Evolutionary conservation across 2,113 vertebrate genomes (phyloP), one percentile per base, ranked within the genome.

Genomic region (Corythornis cristatus): DNA sequence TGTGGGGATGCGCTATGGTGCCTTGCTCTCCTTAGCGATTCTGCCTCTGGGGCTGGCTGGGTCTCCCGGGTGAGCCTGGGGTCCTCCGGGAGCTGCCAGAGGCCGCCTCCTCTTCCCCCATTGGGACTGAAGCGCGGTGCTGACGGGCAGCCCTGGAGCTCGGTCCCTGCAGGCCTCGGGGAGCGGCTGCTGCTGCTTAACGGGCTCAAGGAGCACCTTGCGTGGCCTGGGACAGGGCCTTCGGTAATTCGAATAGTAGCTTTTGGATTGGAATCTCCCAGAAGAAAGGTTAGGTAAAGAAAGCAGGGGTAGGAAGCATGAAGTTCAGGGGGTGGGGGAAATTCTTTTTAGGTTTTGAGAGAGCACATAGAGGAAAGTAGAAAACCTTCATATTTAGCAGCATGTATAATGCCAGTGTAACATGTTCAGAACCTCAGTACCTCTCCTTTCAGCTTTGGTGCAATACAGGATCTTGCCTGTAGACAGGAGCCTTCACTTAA

Each of bases 241-340:
- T 75, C 1, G 4, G 0, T 31, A 4, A 13, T 9, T 51, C 12
- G 6, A 6, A 5, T 26, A 9, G 31, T 6, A 1, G 31, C 15
- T 50, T 10, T 8, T 35, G 64, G 42, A 5, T 46, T 70, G 51
- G 70, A 31, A 74, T 42, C 2, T 37, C 46, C 43, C 1, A 1
- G 20, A 6, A 54, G 18, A 45, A 45, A 46, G 6, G 28, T 37
- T 11, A 23, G n/a, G 14, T 51, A 45, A 46, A 33, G 28, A 46
- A n/a, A 45, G 50, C 40, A 33, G 12, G 8, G 13, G 7, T 22
- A 43, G 51, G 8, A 58, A 68, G 29, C 33, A 37, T n/a, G 57
- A 60, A 11, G 29, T 78, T 67, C 12, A 18, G 11, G 11, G 10
- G 8, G 6, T 64, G 25, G 50, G 25, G 33, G 50, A 73, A 3